Percentiles rank a stretch among this genome's conserved stretches.
phyloP scores from a whole-genome alignment of 2,888 invertebrate genomes.

The Papilio gigon region DNA sequence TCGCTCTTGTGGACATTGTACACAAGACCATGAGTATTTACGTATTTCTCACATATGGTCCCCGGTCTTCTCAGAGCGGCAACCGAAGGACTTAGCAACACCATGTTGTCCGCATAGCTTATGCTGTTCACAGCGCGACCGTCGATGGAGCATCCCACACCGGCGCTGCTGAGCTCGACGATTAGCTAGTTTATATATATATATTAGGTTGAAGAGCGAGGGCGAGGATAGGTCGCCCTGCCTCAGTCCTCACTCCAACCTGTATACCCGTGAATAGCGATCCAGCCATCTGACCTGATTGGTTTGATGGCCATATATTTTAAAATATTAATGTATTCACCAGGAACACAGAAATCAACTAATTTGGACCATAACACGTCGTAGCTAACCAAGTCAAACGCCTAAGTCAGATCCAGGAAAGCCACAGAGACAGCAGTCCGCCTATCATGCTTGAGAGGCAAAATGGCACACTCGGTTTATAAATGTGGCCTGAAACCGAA shows the following conservation, averaged over 20 bases:
- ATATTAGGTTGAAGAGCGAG: slow-evolving; percentile 16
- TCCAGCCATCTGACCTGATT: slow-evolving; percentile 14
- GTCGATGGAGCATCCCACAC: too few relatives aligned
- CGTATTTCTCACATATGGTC: too few relatives aligned
- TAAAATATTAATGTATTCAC: too few relatives aligned
- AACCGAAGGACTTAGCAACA: too few relatives aligned
- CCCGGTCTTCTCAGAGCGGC: too few relatives aligned
- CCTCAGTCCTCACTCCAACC: slow-evolving; percentile 9
- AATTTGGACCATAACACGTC: neutral
- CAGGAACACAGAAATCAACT: neutral
- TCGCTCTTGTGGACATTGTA: too few relatives aligned
- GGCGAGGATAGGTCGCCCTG: slow-evolving; percentile 14
- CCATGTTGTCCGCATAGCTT: too few relatives aligned
- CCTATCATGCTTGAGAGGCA: too few relatives aligned
- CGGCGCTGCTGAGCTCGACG: slow-evolving; percentile 30
- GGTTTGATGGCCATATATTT: slow-evolving; percentile 23
- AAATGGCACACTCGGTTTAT: too few relatives aligned
- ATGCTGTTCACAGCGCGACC: too few relatives aligned
- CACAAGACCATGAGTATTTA: too few relatives aligned
- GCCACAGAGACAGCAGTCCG: neutral
- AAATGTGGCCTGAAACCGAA: too few relatives aligned
- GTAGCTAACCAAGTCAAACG: neutral
- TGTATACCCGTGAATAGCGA: neutral
- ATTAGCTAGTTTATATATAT: slow-evolving; percentile 36
- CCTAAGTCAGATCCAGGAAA: neutral